These are phyloP conservation scores for Xenotilapia caudafasciata DNA, from an alignment of 2,113 vertebrate species.

Conservation along the genomic window DNA sequence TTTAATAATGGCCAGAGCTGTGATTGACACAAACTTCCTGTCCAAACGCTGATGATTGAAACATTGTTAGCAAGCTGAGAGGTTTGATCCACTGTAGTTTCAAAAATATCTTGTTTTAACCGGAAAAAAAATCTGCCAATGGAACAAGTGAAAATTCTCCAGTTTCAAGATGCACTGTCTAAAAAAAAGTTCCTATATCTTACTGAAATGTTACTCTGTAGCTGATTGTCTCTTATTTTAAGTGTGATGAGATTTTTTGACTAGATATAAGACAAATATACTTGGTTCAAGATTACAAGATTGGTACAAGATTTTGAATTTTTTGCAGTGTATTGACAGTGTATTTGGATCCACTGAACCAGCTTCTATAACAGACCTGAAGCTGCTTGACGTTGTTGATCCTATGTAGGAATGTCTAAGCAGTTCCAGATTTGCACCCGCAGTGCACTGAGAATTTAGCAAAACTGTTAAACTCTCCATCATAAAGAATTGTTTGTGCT, in stretches of 20 bases:
- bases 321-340: neutral
- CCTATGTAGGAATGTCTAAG: neutral
- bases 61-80: neutral
- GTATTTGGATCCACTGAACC: neutral
- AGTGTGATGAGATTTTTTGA: neutral
- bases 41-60: neutral
- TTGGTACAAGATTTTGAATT: neutral
- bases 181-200: neutral
- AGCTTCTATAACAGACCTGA: neutral
- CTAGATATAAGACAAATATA: neutral
- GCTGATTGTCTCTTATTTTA: neutral
- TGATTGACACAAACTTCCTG: neutral
- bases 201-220: neutral
- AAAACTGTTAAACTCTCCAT: neutral
- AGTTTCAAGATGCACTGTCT: neutral
- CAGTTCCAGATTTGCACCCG: neutral
- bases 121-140: accelerated
- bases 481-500: neutral
- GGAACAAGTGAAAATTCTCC: neutral
- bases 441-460: neutral
- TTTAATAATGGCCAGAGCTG: neutral
- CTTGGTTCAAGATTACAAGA: neutral
- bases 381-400: neutral
- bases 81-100: neutral
- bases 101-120: neutral